Evolutionary conservation across 2,888 invertebrate genomes (phyloP), one percentile per base, ranked within the genome.

Genomic region (Callyntrura sp.): DNA sequence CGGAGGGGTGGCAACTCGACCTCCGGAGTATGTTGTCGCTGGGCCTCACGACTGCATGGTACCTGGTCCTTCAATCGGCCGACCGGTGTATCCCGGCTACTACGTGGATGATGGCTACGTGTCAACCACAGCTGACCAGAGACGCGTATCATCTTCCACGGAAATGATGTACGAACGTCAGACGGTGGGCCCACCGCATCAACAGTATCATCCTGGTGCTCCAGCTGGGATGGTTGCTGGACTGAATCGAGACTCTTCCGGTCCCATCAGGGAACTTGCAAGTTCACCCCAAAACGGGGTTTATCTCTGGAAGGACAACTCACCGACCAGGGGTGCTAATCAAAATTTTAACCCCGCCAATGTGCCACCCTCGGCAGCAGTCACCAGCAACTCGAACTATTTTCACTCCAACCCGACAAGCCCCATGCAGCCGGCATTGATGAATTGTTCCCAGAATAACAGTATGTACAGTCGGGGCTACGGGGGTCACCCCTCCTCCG

Each of bases 231-330:
- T 85, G 43, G 88, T 92, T 11, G 88, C 78, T 57, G 90, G 86
- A 55, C 55, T 86, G 65, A 86, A 83, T 60, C 60, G 91, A 17
- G 92, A 97, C 97, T 70, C 91, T 25, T 91, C 92, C 85, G 97
- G 97, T 92, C 98, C 98, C 95, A 97, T 98, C 94, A 96, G 98
- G 92, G 98, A 98, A 94, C 95, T 98, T 94, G 98, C 98, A 68
- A 97, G 98, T 73, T 97, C 97, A 81, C 98, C 98, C 79, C 98
- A 98, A 94, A 96, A 97, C 92, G 96, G 97, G 91, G 96, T 97
- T 83, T 97, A 97, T 94, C 96, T 96, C 95, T 97, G 97, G 97
- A 97, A 97, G 94, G 97, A 97, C 94, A 96, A 96, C 35, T 97
- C 97, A 70, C 97, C 97, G 0, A 96, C 96, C 91, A 90, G 91